Conservation (phyloP, 2,888 invertebrate genomes). For the Gonocerus acuteangulatus region DNA sequence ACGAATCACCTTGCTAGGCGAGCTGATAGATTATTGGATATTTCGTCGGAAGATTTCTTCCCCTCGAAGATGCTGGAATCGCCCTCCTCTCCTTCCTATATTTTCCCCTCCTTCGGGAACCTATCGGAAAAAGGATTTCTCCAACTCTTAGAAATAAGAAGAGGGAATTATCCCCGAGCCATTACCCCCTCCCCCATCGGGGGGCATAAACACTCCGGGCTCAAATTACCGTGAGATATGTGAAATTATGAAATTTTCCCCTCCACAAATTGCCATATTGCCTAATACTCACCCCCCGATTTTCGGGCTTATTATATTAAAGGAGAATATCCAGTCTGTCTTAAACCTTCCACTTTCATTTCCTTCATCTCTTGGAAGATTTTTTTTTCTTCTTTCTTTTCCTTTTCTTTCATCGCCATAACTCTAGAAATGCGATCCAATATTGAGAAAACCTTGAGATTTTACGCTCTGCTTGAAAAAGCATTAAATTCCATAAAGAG, state of each 20-base stretch:
- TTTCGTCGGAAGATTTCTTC: too few species aligned
- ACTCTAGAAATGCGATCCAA: constrained; percentile 14
- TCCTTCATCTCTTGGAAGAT: not conserved
- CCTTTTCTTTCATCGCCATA: constrained; percentile 13
- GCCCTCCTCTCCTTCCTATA: too few species aligned
- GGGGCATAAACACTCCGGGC: constrained; percentile 10
- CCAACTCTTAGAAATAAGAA: constrained; percentile 1
- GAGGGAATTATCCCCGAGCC: constrained; percentile 16
- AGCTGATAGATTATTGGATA: too few species aligned
- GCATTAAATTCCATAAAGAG: constrained; percentile 20
- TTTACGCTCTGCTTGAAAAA: constrained; percentile 14
- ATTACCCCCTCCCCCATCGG: constrained; percentile 9
- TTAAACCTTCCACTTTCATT: not conserved
- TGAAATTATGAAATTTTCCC: constrained; percentile 24
- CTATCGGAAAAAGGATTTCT: constrained; percentile 16
- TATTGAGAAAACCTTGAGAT: constrained; percentile 23
- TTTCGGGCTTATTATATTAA: not conserved
- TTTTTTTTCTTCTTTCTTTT: not conserved
- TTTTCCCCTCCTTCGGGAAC: too few species aligned
- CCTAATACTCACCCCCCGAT: not conserved
- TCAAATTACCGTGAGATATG: constrained; percentile 24
- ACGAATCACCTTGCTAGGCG: too few species aligned
- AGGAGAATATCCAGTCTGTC: not conserved
- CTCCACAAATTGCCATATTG: not conserved
- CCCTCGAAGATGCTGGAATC: too few species aligned